Percentiles rank a stretch among this genome's conserved stretches.
Conservation (phyloP, 2,113 vertebrate species). For the Daphoenositta chrysoptera region DNA sequence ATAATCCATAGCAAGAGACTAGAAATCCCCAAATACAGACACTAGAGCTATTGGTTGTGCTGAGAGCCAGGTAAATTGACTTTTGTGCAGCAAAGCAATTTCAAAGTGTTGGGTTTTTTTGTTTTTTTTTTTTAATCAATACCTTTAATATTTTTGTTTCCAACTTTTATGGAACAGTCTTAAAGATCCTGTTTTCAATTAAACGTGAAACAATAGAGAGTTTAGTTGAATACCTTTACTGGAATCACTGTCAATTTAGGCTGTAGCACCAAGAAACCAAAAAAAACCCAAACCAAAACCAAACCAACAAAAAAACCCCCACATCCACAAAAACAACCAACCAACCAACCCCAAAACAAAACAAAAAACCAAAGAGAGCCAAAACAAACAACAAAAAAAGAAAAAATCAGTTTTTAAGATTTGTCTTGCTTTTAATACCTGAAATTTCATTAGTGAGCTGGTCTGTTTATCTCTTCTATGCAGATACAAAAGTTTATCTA, state of each 20-base stretch:
- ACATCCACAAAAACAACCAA: neutral
- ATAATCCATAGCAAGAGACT: neutral
- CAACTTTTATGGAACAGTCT: neutral
- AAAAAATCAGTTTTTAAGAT: neutral
- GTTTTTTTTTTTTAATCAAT: neutral
- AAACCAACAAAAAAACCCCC: neutral
- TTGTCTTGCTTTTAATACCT: neutral
- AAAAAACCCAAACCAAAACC: neutral
- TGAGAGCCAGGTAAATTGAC: neutral
- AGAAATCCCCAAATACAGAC: neutral
- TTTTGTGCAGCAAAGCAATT: neutral
- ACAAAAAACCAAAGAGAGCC: neutral
- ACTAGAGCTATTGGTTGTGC: neutral
- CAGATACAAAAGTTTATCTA: neutral
- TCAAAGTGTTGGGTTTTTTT: neutral
- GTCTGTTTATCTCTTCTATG: neutral
- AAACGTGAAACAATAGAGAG: neutral
- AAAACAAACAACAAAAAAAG: neutral
- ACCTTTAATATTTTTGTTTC: neutral
- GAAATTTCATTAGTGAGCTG: neutral
- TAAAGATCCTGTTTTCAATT: neutral
- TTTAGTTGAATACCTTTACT: neutral
- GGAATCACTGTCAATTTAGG: neutral
- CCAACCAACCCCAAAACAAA: too few relatives aligned
- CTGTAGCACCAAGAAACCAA: neutral